phyloP scores from a whole-genome alignment of 2,797 vertebrate genomes.

The Amphiprion clarkii region DNA sequence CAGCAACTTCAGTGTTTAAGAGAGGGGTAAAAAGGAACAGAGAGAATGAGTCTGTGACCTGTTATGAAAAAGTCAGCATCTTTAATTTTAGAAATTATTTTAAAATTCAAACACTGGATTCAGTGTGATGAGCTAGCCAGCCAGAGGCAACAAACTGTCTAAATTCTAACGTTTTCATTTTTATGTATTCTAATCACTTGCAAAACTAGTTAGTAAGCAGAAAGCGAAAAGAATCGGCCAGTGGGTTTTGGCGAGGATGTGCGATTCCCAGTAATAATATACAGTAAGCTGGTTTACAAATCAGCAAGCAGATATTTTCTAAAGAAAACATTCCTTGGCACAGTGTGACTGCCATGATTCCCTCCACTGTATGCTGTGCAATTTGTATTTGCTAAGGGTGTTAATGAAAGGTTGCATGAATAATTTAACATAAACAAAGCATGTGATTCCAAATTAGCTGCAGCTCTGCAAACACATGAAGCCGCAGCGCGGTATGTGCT shows the following conservation, averaged over 20 bases:
- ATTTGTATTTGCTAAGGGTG: constrained; percentile 76
- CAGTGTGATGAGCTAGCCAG: constrained; percentile 40
- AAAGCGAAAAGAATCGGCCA: constrained; percentile 10
- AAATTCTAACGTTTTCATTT: constrained; percentile 40
- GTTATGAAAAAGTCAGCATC: constrained; percentile 51
- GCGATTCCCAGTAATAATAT: constrained; percentile 19
- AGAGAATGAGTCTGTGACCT: constrained; percentile 47
- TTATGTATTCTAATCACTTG: constrained; percentile 45
- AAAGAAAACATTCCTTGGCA: constrained; percentile 58
- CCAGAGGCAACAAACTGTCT: constrained; percentile 43
- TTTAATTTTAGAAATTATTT: constrained; percentile 42
- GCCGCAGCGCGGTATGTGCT: background rate
- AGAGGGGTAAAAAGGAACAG: background rate
- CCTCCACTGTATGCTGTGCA: constrained; percentile 50
- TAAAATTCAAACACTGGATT: constrained; percentile 39
- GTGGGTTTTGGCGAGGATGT: constrained; percentile 18
- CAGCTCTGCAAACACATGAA: constrained; percentile 35
- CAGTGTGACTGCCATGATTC: constrained; percentile 51
- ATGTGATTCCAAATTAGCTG: constrained; percentile 53
- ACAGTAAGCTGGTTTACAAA: constrained; percentile 44
- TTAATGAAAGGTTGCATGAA: constrained; percentile 77
- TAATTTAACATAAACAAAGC: constrained; percentile 78
- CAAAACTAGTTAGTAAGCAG: constrained; percentile 47
- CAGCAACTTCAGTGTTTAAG: constrained; percentile 43
- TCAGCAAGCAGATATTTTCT: constrained; percentile 51